Conservation (phyloP, 2,113 vertebrate genomes). For the Grammatotria lemairii region DNA sequence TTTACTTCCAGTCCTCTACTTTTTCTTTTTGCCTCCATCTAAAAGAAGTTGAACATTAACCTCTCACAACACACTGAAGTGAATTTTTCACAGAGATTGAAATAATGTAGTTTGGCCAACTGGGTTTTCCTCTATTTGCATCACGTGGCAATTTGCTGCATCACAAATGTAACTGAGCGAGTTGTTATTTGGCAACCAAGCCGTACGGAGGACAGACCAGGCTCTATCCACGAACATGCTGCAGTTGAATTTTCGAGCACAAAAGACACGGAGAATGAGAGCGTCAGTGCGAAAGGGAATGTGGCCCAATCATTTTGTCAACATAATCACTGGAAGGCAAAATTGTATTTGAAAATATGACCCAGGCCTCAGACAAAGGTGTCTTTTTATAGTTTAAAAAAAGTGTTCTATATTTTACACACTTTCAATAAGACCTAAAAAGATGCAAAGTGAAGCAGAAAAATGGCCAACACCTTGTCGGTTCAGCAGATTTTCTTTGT, state of each 20-base stretch:
- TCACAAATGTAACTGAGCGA: background rate
- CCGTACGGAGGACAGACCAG: accelerated
- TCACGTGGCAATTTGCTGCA: background rate
- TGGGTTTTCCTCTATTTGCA: accelerated
- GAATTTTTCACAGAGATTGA: background rate
- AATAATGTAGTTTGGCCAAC: background rate
- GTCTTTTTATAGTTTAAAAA: background rate
- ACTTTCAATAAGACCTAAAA: background rate
- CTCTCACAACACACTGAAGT: background rate
- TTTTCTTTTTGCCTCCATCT: background rate
- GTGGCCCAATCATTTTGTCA: background rate
- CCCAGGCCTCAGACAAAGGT: background rate
- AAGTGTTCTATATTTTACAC: background rate
- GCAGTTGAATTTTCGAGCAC: background rate
- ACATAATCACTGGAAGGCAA: background rate
- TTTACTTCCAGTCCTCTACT: background rate
- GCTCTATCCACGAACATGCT: background rate
- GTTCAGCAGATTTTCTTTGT: background rate
- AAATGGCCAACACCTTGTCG: background rate
- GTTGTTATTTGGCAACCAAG: background rate
- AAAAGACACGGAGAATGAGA: background rate
- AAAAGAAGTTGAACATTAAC: background rate
- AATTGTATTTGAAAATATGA: background rate
- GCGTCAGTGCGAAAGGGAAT: background rate
- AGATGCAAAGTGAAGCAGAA: background rate